phyloP scores from a whole-genome alignment of 2,113 vertebrate species.

The Erinaceus europaeus region DNA sequence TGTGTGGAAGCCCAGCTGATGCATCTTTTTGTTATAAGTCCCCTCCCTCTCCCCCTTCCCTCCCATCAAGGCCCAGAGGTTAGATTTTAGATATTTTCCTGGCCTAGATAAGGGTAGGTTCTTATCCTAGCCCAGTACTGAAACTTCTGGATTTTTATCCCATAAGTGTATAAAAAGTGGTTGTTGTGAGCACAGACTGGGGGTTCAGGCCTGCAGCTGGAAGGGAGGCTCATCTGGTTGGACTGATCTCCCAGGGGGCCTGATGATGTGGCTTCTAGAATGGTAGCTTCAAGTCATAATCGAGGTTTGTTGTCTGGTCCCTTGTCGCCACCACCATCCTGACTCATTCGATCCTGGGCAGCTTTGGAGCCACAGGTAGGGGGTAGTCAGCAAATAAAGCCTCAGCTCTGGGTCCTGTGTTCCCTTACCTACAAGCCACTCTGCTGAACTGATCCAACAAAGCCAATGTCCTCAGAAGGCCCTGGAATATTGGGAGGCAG shows the following conservation, averaged over 20 bases:
- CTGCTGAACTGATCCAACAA: not conserved
- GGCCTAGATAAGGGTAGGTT: not conserved
- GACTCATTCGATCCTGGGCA: slow-evolving; percentile 6
- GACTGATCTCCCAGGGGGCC: not conserved
- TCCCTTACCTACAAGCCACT: not conserved
- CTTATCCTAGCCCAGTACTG: not conserved
- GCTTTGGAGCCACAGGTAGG: not conserved
- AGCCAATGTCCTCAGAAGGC: not conserved
- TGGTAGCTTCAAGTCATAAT: not conserved
- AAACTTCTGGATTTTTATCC: not conserved
- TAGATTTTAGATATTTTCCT: not conserved
- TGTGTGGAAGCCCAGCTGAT: not conserved
- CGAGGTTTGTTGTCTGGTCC: not conserved
- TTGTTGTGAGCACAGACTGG: not conserved
- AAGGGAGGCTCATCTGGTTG: not conserved
- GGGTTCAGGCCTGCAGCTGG: not conserved
- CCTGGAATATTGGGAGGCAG: not conserved
- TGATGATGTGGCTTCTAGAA: slow-evolving; percentile 10
- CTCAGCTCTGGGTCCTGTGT: not conserved
- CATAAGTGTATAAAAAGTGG: not conserved
- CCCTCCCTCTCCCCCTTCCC: not conserved
- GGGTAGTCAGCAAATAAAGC: not conserved
- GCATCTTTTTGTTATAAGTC: not conserved
- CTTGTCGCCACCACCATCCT: not conserved
- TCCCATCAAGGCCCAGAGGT: not conserved